Evolutionary conservation across 2,888 invertebrate genomes (phyloP).

Genomic region (Parthenolecanium corni): DNA sequence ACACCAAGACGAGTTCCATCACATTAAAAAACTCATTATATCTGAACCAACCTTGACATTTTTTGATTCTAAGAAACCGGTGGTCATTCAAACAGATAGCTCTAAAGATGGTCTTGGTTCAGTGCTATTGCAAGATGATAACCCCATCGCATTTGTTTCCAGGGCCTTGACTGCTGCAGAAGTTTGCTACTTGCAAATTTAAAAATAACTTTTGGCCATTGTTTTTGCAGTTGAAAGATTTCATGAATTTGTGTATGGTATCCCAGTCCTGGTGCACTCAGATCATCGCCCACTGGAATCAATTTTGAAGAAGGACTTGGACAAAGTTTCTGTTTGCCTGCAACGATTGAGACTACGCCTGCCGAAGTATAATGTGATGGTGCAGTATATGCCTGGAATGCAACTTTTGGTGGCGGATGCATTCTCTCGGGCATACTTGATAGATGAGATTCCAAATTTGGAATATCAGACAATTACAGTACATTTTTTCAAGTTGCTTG

Average conservation of each 20-base stretch:
- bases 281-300: no score
- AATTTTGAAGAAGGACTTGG: constrained; percentile 4
- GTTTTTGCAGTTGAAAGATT: constrained; percentile 8
- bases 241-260: constrained; percentile 8
- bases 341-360: constrained; percentile 17
- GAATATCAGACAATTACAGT: not conserved
- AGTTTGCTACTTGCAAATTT: no score
- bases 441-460: not conserved
- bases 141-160: no score
- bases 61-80: constrained; percentile 18
- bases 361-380: constrained; percentile 8
- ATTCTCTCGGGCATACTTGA: constrained; percentile 1
- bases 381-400: constrained; percentile 16
- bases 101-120: constrained; percentile 23
- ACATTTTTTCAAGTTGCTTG: not conserved
- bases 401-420: constrained; percentile 10
- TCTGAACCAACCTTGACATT: constrained; percentile 30
- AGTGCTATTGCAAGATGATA: no score
- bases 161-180: no score
- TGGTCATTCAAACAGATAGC: constrained; percentile 5
- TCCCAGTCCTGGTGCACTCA: no score
- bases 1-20: constrained; percentile 18
- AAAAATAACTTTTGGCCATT: no score
- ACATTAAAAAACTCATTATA: constrained; percentile 29
- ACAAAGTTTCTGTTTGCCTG: not conserved